Percentiles rank a stretch among this genome's conserved stretches.
These are phyloP conservation scores for Xestia rhomboidea DNA, from an alignment of 2,888 invertebrate species.

Conservation along the genomic window DNA sequence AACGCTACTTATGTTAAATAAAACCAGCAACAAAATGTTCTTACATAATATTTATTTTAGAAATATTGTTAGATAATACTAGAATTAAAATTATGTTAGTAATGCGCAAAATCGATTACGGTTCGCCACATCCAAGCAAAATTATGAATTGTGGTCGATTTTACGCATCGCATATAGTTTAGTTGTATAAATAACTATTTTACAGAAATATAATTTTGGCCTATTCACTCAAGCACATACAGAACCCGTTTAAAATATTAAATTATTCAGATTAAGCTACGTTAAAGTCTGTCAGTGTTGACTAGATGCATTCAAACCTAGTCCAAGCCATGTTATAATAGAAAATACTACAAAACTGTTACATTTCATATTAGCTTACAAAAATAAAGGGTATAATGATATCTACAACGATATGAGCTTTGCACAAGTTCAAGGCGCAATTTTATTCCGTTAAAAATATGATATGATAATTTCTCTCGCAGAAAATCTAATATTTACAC, in stretches of 20 bases:
- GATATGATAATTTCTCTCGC: conserved; percentile 70
- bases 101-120: conserved; percentile 63
- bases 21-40: conserved; percentile 43
- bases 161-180: conserved; percentile 59
- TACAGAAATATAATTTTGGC: conserved; percentile 62
- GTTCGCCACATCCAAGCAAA: conserved; percentile 47
- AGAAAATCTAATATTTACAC: conserved; percentile 76
- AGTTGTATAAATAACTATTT: conserved; percentile 63
- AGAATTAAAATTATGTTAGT: conserved; percentile 56
- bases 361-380: conserved; percentile 48
- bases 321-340: conserved; percentile 61
- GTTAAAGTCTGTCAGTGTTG: conserved; percentile 65
- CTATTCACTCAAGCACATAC: conserved; percentile 51
- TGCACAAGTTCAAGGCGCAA: conserved; percentile 59
- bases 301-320: conserved; percentile 73
- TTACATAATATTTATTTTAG: conserved; percentile 59
- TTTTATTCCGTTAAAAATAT: conserved; percentile 60
- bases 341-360: conserved; percentile 41
- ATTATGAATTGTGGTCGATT: conserved; percentile 60
- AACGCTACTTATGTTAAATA: conserved; percentile 31
- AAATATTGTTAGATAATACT: conserved; percentile 62
- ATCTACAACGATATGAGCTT: conserved; percentile 79
- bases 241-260: conserved; percentile 43
- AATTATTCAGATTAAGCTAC: conserved; percentile 53
- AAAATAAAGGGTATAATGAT: conserved; percentile 64